phyloP scores from a whole-genome alignment of 2,888 invertebrate genomes.

The Molorchus minor region DNA sequence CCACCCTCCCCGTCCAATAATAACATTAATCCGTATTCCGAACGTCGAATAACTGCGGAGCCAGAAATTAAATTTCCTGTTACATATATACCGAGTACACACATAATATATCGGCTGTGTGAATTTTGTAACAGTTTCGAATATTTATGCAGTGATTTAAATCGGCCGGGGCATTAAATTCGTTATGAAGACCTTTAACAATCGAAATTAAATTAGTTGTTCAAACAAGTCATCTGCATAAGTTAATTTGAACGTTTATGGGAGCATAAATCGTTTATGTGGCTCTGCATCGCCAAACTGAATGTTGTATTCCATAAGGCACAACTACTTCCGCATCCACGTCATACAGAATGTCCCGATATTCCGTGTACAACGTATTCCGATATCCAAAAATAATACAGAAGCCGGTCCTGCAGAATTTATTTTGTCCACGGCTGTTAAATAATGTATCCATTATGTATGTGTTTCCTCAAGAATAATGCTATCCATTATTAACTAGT shows the following conservation, averaged over 20 bases:
- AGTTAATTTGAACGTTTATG: slow-evolving; percentile 22
- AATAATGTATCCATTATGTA: background rate
- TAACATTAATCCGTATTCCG: background rate
- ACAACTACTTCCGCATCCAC: too few relatives aligned
- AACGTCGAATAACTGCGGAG: slow-evolving; percentile 12
- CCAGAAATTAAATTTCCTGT: slow-evolving; percentile 15
- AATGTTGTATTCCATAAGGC: too few relatives aligned
- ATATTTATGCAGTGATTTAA: slow-evolving; percentile 27
- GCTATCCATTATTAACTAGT: too few relatives aligned
- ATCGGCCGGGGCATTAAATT: slow-evolving; percentile 22
- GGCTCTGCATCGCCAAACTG: background rate
- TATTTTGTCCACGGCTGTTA: background rate
- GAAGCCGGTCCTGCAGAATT: background rate
- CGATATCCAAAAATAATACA: background rate
- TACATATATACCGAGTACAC: background rate
- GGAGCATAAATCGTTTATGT: background rate
- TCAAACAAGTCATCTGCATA: slow-evolving; percentile 22
- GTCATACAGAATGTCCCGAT: background rate
- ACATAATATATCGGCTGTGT: slow-evolving; percentile 10
- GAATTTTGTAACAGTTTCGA: slow-evolving; percentile 29
- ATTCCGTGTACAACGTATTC: background rate
- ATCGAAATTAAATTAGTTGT: slow-evolving; percentile 29
- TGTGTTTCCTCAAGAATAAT: too few relatives aligned
- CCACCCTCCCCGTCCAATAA: background rate
- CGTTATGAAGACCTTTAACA: slow-evolving; percentile 15